Evolutionary conservation across 2,888 invertebrate genomes (phyloP).

Genomic region (Protophormia terraenovae): DNA sequence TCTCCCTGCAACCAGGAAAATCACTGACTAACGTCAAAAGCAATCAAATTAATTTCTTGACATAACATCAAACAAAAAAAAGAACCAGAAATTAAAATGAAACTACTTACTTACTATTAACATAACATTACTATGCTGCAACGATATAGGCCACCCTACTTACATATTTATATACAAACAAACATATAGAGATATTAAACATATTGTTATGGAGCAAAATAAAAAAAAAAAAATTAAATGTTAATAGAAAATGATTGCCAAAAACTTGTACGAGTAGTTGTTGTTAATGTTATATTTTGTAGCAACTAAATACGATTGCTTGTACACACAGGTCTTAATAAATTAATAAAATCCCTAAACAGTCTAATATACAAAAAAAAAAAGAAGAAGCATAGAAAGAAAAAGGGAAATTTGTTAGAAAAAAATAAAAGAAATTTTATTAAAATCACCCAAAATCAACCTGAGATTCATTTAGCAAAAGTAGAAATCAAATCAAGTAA

Average conservation of each 20-base stretch:
- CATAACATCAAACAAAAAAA: conserved; percentile 40
- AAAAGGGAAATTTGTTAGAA: neutral
- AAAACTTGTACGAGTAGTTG: conserved; percentile 29
- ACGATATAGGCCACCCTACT: neutral
- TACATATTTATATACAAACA: neutral
- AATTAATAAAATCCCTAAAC: conserved; percentile 70
- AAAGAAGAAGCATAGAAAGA: neutral
- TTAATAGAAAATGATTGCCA: conserved; percentile 58
- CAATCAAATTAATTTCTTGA: conserved; percentile 70
- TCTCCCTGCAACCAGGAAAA: conserved; percentile 51
- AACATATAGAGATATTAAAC: neutral
- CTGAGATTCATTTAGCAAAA: conserved; percentile 58
- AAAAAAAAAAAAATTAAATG: conserved; percentile 45
- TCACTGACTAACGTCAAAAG: conserved; percentile 76
- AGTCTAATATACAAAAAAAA: no score
- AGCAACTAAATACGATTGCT: conserved; percentile 45
- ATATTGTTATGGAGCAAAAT: neutral
- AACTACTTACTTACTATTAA: no score
- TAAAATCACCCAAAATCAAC: conserved; percentile 67
- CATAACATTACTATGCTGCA: conserved; percentile 41
- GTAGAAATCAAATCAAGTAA: conserved; percentile 47
- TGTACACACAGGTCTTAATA: conserved; percentile 69
- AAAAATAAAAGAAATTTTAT: conserved; percentile 60
- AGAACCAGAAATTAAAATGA: conserved; percentile 16
- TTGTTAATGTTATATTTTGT: conserved; percentile 7